Conservation (phyloP, 2,113 vertebrate species). For the Heterocephalus glaber region DNA sequence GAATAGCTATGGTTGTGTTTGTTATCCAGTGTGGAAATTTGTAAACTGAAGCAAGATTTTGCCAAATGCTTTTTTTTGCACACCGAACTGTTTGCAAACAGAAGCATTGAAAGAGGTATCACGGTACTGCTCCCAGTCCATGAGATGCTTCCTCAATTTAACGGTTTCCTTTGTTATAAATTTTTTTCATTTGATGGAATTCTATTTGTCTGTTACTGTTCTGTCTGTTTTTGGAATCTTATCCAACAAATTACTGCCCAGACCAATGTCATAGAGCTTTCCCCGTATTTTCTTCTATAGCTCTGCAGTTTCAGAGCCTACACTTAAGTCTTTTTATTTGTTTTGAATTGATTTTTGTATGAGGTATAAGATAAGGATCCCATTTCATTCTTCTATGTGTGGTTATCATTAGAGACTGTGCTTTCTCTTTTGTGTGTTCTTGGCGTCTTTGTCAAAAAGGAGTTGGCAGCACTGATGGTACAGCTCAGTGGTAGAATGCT, state of each 20-base stretch:
- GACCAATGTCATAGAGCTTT: background rate
- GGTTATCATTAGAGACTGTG: background rate
- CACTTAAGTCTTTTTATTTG: background rate
- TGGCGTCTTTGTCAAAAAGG: background rate
- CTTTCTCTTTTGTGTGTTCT: background rate
- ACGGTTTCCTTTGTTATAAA: background rate
- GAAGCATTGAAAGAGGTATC: background rate
- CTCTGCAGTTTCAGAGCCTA: background rate
- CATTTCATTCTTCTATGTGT: background rate
- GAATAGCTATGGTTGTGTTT: background rate
- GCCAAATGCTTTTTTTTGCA: background rate
- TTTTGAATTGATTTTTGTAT: background rate
- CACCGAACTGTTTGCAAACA: background rate
- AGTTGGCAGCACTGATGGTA: background rate
- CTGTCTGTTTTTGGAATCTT: background rate
- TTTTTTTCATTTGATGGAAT: background rate
- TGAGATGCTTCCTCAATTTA: background rate
- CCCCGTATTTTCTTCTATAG: background rate
- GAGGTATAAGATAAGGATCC: background rate
- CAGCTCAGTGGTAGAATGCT: background rate
- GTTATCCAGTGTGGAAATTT: background rate
- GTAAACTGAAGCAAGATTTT: background rate
- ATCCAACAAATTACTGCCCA: background rate
- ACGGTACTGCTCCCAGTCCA: background rate
- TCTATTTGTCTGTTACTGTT: background rate